Evolutionary conservation across 2,888 invertebrate species (phyloP).

Genomic region (Aphelenchoides bicaudatus): DNA sequence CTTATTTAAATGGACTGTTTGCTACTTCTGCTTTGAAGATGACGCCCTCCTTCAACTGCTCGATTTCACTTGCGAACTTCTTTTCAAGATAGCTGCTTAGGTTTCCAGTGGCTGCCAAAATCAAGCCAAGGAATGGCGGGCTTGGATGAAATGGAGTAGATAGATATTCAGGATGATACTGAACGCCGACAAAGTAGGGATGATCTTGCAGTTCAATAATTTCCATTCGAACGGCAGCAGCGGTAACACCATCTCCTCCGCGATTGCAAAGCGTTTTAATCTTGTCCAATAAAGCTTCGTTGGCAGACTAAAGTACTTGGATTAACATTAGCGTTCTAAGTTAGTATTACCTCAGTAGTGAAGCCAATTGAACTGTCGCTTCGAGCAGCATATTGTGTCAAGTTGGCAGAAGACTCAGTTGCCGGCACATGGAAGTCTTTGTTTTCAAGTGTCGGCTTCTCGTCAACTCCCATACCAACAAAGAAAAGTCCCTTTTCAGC

Average conservation of each 20-base stretch:
- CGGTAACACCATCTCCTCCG: conserved; percentile 47
- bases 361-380: background rate
- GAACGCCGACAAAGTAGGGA: conserved; percentile 88
- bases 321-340: background rate
- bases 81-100: conserved; percentile 39
- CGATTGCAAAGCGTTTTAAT: conserved; percentile 49
- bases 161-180: conserved; percentile 92
- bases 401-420: conserved; percentile 42
- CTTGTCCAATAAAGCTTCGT: conserved; percentile 32
- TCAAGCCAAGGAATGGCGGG: conserved; percentile 88
- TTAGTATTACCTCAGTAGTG: background rate
- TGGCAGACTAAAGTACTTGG: background rate
- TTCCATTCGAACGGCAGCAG: conserved; percentile 77
- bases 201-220: conserved; percentile 80
- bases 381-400: conserved; percentile 44
- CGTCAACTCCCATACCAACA: conserved; percentile 70
- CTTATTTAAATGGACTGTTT: no score
- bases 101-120: conserved; percentile 82
- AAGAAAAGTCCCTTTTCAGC: conserved; percentile 80
- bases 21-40: no score
- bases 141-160: conserved; percentile 72
- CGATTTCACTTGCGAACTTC: conserved; percentile 15
- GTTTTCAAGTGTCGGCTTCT: conserved; percentile 61
- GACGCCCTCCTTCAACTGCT: conserved; percentile 14
- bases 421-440: conserved; percentile 29